Evolutionary conservation across 2,113 vertebrate genomes (phyloP).

Genomic region (Perca fluviatilis): DNA sequence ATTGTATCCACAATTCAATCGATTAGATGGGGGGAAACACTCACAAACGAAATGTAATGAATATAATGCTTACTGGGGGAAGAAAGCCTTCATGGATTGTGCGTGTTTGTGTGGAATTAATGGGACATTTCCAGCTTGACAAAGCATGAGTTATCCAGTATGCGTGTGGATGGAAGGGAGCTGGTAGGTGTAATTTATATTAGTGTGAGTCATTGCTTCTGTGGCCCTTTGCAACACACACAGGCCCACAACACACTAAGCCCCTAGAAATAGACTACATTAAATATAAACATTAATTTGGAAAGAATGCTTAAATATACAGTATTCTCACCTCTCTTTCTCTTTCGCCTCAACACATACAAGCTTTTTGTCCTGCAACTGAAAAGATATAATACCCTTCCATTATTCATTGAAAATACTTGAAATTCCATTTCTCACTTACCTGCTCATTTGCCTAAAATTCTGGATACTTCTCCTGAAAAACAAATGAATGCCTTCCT

Average conservation of each 20-base stretch:
- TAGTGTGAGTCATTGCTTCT: constrained; percentile 74
- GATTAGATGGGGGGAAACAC: constrained; percentile 59
- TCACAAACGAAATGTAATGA: constrained; percentile 77
- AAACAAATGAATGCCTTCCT: constrained; percentile 38
- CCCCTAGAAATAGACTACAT: constrained; percentile 37
- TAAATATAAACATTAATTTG: constrained; percentile 51
- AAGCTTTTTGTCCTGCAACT: constrained; percentile 21
- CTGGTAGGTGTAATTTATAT: constrained; percentile 79
- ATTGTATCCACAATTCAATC: constrained; percentile 77
- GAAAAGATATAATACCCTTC: constrained; percentile 44
- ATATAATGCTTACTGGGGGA: constrained; percentile 75
- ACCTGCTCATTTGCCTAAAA: constrained; percentile 59
- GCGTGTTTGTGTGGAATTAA: constrained; percentile 80
- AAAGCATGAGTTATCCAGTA: constrained; percentile 78
- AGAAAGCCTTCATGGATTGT: constrained; percentile 67
- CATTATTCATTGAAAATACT: constrained; percentile 53
- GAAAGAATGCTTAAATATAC: constrained; percentile 40
- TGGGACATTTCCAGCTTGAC: constrained; percentile 82
- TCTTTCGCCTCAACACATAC: neutral
- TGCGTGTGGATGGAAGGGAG: constrained; percentile 62
- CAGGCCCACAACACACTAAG: constrained; percentile 8
- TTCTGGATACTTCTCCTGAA: constrained; percentile 30
- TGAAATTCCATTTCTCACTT: constrained; percentile 46
- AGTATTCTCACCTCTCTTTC: constrained; percentile 15
- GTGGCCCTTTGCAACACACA: constrained; percentile 24